Evolutionary conservation across 2,888 invertebrate genomes (phyloP), one percentile per base, ranked within the genome.

Genomic region (Eupithecia vulgata): DNA sequence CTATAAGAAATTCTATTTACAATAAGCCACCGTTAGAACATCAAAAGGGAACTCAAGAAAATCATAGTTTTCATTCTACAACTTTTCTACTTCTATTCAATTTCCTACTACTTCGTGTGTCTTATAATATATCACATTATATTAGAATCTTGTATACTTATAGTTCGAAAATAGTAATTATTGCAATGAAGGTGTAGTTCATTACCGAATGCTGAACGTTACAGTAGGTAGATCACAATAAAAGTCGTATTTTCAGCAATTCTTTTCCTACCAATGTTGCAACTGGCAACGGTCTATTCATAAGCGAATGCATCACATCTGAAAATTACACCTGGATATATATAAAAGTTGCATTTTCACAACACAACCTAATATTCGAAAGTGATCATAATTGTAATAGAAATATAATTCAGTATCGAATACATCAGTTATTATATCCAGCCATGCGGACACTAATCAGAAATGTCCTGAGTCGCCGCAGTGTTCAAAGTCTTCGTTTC

Each of bases 101-200:
- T 84, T 81, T 83, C 81, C 78, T 85, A 88, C 88, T 83, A 82
- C 81, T 84, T 88, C 86, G 82, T 84, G 82, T 85, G 81, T 78
- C 87, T 89, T 90, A 89, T 87, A 87, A 87, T 89, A 89, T 94
- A 94, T 94, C 94, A 94, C 93, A 93, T 91, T 90, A 91, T 81
- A 88, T 94, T 93, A 93, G 93, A 93, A 93, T 93, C 80, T 92
- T 91, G 92, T 92, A 91, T 89, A 90, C 85, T 84, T 83, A 80
- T 76, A 75, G 70, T 71, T 76, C 68, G 68, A 67, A 75, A 75
- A 72, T 57, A 67, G 73, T 70, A 66, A 68, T 73, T 67, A 70
- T 67, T 70, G 35, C 10, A 70, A 68, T 64, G 37, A 21, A 37
- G 8, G n/a, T 37, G 35, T 21, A 21, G 12, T 37, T n/a, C 10